Evolutionary conservation across 2,113 vertebrate species (phyloP).

Genomic region (Cephalopholis sonnerati): DNA sequence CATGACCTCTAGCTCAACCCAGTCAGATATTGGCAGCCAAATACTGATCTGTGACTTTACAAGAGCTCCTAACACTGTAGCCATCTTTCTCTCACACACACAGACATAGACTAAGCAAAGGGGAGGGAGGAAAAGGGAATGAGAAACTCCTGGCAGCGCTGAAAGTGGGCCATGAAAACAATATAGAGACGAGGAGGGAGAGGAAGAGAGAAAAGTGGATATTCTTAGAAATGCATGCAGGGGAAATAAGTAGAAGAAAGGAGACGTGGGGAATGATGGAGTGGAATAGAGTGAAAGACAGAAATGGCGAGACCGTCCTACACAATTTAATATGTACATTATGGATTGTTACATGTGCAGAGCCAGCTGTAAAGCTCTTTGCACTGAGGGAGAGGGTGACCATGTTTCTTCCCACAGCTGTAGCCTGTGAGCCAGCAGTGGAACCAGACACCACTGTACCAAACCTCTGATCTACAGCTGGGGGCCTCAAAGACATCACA

Average conservation of each 20-base stretch:
- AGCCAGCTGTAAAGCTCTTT: slow-evolving; percentile 13
- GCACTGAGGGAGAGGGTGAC: slow-evolving; percentile 2
- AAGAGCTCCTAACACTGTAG: neutral
- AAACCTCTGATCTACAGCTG: slow-evolving; percentile 66
- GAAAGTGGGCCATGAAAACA: slow-evolving; percentile 65
- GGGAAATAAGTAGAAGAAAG: neutral
- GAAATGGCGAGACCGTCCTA: neutral
- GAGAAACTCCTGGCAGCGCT: slow-evolving; percentile 23
- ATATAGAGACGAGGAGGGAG: slow-evolving; percentile 1
- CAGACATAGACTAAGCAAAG: neutral
- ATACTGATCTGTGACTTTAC: slow-evolving; percentile 16
- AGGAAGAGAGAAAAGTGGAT: slow-evolving; percentile 11
- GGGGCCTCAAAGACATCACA: slow-evolving; percentile 36
- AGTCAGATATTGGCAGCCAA: slow-evolving; percentile 7
- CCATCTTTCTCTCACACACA: neutral
- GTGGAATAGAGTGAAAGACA: neutral
- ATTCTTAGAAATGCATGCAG: slow-evolving; percentile 37
- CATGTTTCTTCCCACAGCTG: slow-evolving; percentile 48
- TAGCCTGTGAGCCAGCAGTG: slow-evolving; percentile 30
- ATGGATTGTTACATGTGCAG: slow-evolving; percentile 6
- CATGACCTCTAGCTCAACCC: neutral
- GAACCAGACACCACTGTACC: slow-evolving; percentile 53
- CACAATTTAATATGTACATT: neutral
- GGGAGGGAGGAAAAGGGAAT: neutral
- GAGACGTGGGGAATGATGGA: neutral